Conservation (phyloP, 2,888 invertebrate genomes). For the Meiosimyza platycephala region DNA sequence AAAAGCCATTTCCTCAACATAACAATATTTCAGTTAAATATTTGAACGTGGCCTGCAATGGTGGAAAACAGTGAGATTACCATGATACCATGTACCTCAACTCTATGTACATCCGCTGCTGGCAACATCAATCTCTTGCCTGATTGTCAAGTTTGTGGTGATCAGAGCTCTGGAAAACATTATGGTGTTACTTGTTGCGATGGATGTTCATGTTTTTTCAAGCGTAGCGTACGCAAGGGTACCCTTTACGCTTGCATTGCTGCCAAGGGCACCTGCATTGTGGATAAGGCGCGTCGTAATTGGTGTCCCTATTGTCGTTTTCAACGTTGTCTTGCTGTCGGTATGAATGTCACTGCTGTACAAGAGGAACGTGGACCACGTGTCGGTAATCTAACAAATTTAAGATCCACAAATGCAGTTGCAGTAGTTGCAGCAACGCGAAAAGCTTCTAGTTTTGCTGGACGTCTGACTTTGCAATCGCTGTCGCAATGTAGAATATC, state of each 20-base stretch:
- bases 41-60: constrained; percentile 10
- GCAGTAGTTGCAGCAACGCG: background rate
- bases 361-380: constrained; percentile 87
- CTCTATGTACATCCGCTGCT: constrained; percentile 21
- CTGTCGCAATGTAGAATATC: background rate
- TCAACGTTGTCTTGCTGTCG: constrained; percentile 79
- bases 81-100: constrained; percentile 29
- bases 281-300: constrained; percentile 85
- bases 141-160: constrained; percentile 82
- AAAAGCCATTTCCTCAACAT: constrained; percentile 38
- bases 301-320: constrained; percentile 90
- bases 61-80: constrained; percentile 25
- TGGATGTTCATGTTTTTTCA: constrained; percentile 91
- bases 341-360: constrained; percentile 85
- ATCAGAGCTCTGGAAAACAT: constrained; percentile 85
- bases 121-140: constrained; percentile 21
- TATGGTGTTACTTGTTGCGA: constrained; percentile 89
- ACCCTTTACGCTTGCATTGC: constrained; percentile 83
- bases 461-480: constrained; percentile 16
- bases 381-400: constrained; percentile 31
- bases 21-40: constrained; percentile 34
- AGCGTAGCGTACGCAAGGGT: constrained; percentile 80
- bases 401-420: background rate
- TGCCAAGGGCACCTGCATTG: constrained; percentile 77
- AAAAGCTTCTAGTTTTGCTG: constrained; percentile 20